These are phyloP conservation scores for Timema cristinae DNA, from an alignment of 2,888 invertebrate species.

Conservation along the genomic window DNA sequence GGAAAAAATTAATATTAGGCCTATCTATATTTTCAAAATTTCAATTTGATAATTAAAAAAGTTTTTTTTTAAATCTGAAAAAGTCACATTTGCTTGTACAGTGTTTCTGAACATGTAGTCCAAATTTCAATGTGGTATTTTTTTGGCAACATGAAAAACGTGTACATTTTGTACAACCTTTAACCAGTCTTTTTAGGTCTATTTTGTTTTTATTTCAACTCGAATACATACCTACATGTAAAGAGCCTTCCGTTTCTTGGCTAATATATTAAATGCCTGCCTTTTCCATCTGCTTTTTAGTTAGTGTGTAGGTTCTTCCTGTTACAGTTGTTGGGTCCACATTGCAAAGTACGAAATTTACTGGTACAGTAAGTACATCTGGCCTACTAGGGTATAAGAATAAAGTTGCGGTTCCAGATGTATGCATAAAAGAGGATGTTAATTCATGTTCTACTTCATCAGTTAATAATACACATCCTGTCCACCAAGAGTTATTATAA, in stretches of 20 bases:
- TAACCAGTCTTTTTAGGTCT: neutral
- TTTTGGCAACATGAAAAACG: neutral
- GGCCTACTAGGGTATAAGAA: too few species aligned
- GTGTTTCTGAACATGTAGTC: neutral
- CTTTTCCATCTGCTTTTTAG: neutral
- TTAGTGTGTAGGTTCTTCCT: conserved; percentile 3
- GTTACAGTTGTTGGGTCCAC: conserved; percentile 7
- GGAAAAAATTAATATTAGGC: neutral
- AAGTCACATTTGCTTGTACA: neutral
- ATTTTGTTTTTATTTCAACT: too few species aligned
- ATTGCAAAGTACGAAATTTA: neutral
- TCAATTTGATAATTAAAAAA: too few species aligned
- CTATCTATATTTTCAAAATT: neutral
- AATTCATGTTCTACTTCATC: too few species aligned
- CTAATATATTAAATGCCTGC: neutral
- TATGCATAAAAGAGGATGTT: too few species aligned
- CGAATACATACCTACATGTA: conserved; percentile 2
- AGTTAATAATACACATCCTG: too few species aligned
- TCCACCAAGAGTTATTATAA: too few species aligned
- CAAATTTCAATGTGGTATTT: neutral
- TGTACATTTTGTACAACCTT: neutral
- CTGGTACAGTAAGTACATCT: too few species aligned
- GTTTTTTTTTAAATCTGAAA: too few species aligned
- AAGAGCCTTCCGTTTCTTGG: conserved; percentile 2
- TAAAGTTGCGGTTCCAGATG: too few species aligned